These are phyloP conservation scores for Coelinius sp. DNA, from an alignment of 2,888 invertebrate species.

Conservation along the genomic window DNA sequence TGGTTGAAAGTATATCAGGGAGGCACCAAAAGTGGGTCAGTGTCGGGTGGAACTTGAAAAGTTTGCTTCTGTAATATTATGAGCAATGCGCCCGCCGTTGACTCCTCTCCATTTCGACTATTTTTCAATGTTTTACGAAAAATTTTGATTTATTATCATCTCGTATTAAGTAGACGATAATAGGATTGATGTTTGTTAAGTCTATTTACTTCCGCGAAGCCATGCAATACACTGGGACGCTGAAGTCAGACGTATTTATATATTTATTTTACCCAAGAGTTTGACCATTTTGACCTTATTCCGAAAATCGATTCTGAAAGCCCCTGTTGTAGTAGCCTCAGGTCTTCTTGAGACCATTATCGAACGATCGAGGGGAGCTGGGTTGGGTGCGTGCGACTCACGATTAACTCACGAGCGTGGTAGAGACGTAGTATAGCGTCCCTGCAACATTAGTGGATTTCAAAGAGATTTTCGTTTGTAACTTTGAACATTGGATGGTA, in stretches of 20 bases:
- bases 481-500: constrained; percentile 2
- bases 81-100: constrained; percentile 46
- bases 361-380: constrained; percentile 32
- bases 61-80: constrained; percentile 70
- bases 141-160: not conserved
- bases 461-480: not conserved
- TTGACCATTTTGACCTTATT: constrained; percentile 17
- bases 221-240: not conserved
- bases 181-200: not conserved
- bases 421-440: constrained; percentile 2
- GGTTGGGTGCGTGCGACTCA: constrained; percentile 35
- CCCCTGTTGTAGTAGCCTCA: constrained; percentile 20
- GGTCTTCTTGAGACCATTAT: constrained; percentile 33
- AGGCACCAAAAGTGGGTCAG: constrained; percentile 67
- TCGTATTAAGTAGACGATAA: not conserved
- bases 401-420: constrained; percentile 27
- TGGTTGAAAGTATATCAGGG: constrained; percentile 54
- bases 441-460: not conserved
- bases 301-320: constrained; percentile 23
- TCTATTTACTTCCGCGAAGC: constrained; percentile 1
- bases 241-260: not conserved
- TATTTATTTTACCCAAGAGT: not conserved
- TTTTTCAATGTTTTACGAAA: constrained; percentile 39
- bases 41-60: constrained; percentile 71
- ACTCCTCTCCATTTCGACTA: not conserved